Evolutionary conservation across 2,888 invertebrate species (phyloP).

Genomic region (Molorchus minor): DNA sequence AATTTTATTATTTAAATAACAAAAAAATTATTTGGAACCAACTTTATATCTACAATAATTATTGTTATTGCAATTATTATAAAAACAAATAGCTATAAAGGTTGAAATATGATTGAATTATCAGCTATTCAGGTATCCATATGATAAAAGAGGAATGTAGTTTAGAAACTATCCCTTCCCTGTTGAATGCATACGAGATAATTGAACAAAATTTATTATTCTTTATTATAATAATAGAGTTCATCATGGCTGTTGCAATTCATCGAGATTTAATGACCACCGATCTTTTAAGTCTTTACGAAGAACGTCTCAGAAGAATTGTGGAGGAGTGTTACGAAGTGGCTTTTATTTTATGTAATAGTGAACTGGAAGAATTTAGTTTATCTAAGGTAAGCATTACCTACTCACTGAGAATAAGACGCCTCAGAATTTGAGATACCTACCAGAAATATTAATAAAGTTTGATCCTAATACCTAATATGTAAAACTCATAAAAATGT

Average conservation of each 20-base stretch:
- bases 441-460: too few species aligned
- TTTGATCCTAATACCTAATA: too few species aligned
- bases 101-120: slow-evolving; percentile 13
- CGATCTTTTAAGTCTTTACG: slow-evolving; percentile 14
- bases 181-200: background rate
- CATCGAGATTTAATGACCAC: background rate
- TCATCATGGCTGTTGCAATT: slow-evolving; percentile 11
- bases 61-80: slow-evolving; percentile 1
- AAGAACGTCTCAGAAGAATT: slow-evolving; percentile 34
- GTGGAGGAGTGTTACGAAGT: slow-evolving; percentile 46
- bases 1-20: too few species aligned
- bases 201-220: slow-evolving; percentile 10
- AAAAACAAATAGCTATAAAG: slow-evolving; percentile 8
- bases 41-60: too few species aligned
- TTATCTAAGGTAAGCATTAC: slow-evolving; percentile 45
- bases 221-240: slow-evolving; percentile 20
- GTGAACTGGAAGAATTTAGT: slow-evolving; percentile 41
- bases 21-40: too few species aligned
- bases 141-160: slow-evolving; percentile 18
- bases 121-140: slow-evolving; percentile 17
- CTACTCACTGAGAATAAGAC: too few species aligned
- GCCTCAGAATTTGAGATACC: too few species aligned
- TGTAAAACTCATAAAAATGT: too few species aligned
- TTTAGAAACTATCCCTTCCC: slow-evolving; percentile 26
- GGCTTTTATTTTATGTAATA: slow-evolving; percentile 43